Base-by-base conservation (phyloP, 2,888 invertebrate genomes). In the Myopa testacea region DNA sequence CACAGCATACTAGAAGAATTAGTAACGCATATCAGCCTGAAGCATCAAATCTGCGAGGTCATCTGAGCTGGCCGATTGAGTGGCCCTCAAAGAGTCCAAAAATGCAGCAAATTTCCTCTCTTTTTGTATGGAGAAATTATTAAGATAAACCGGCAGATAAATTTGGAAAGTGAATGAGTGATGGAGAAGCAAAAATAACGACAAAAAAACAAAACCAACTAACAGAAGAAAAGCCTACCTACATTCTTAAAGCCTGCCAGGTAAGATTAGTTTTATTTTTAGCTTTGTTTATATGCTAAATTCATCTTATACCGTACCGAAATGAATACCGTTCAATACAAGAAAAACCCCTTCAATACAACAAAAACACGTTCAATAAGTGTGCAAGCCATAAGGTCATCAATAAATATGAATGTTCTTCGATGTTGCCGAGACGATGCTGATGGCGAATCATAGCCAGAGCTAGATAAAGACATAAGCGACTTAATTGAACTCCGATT, bases 401-500 rank as follows among this genome's bases (percentile, higher is more conserved):
- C 16, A 55, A n/a, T 55, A 55, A 55, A n/a, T 55, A n/a, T 55
- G 16, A n/a, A 55, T 5, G n/a, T 12, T 55, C 14, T n/a, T 55
- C 55, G 10, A 55, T 55, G 14, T 16, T 55, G 55, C 14, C n/a
- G 10, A 55, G n/a, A 55, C n/a, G 55, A 55, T 65, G 65, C 34
- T 37, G 10, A 14, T 37, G 65, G 34, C 26, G 65, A 14, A 37
- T 19, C 19, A 10, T 19, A 26, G 62, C 62, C 19, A 7, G 14
- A 37, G 34, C 19, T 40, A n/a, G 26, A 69, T 19, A 69, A 50
- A 0, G 40, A 58, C 34, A 4, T 6, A 60, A 58, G 63, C 5
- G 65, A 37, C 71, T 26, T 67, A 34, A 19, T 37, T 77, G 77
- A 67, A 45, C 71, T 55, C 45, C 67, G 77, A 72, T 71, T 72